These are phyloP conservation scores for Chorisops tibialis DNA, from an alignment of 2,888 invertebrate genomes.

Conservation along the genomic window DNA sequence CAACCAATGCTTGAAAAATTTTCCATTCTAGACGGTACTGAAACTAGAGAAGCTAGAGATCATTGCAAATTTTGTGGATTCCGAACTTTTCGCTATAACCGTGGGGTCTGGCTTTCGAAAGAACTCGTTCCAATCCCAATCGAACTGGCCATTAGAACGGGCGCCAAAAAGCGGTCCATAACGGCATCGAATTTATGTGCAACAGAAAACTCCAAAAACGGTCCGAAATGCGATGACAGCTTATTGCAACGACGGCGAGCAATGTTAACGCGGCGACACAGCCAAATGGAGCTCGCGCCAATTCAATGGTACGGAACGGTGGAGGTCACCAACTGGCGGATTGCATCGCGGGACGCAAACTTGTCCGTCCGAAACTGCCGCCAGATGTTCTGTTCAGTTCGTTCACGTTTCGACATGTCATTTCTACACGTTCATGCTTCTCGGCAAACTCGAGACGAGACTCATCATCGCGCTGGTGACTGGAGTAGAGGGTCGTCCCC, in stretches of 20 bases:
- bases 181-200: no score
- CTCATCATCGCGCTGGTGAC: neutral
- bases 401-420: slow-evolving; percentile 21
- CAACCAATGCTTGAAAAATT: no score
- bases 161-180: no score
- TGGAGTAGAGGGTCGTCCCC: slow-evolving; percentile 10
- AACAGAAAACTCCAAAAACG: no score
- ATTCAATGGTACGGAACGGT: slow-evolving; percentile 8
- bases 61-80: no score
- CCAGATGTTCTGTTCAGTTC: slow-evolving; percentile 3
- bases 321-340: slow-evolving; percentile 9
- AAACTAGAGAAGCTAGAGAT: no score
- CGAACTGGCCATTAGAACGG: no score
- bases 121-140: no score
- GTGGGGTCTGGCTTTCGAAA: no score
- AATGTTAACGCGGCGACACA: neutral
- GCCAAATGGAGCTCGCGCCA: neutral
- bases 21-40: no score
- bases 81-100: no score
- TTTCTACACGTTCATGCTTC: neutral
- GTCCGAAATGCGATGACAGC: no score
- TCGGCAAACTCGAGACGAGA: neutral
- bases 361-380: neutral
- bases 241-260: neutral
- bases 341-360: neutral